Conservation (phyloP, 2,797 vertebrate genomes). For the Sphaeramia orbicularis region DNA sequence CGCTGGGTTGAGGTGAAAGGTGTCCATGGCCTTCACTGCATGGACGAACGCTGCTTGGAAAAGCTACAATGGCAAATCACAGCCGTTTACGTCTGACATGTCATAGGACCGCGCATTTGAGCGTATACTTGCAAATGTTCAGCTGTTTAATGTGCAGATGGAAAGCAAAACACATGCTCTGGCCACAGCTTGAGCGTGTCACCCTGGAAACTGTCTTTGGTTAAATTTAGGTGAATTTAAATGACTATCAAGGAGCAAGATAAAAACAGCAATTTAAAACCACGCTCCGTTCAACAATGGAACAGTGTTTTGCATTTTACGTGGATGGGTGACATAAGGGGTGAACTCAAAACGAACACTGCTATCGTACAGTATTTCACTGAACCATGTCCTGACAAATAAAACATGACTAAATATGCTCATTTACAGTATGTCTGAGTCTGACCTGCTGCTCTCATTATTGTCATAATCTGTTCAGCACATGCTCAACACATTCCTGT, state of each 20-base stretch:
- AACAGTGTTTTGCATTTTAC: too few species aligned
- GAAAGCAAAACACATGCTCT: not conserved
- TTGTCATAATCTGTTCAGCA: too few species aligned
- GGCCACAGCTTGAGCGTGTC: not conserved
- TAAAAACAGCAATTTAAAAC: too few species aligned
- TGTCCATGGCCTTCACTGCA: slow-evolving; percentile 47
- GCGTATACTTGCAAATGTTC: not conserved
- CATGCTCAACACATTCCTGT: too few species aligned
- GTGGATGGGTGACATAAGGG: not conserved
- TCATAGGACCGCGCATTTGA: slow-evolving; percentile 2
- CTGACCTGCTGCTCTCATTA: too few species aligned
- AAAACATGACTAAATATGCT: not conserved
- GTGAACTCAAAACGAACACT: not conserved
- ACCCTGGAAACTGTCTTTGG: not conserved
- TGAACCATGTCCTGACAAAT: not conserved
- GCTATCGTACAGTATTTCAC: not conserved
- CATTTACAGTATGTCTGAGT: not conserved
- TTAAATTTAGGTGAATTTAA: not conserved
- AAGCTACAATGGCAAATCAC: slow-evolving; percentile 11
- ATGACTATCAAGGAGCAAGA: not conserved
- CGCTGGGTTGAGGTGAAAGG: slow-evolving; percentile 61
- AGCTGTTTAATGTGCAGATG: not conserved
- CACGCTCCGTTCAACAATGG: too few species aligned
- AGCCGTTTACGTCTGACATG: slow-evolving; percentile 16
- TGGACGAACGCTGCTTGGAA: slow-evolving; percentile 29